These are phyloP conservation scores for Nyctibius bracteatus DNA, from an alignment of 2,113 vertebrate species.

Conservation along the genomic window DNA sequence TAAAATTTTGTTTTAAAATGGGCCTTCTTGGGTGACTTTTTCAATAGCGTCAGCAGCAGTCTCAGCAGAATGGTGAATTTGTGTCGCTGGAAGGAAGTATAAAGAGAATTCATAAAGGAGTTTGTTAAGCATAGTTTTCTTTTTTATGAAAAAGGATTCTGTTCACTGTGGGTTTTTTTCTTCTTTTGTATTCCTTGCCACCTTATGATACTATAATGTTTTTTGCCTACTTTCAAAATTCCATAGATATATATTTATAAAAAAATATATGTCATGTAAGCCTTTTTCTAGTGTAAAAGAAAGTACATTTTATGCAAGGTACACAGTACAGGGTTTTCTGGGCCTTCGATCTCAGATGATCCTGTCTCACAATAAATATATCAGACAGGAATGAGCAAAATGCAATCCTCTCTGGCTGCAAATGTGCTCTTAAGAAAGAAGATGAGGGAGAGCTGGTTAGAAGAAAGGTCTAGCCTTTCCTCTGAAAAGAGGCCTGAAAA, in stretches of 20 bases:
- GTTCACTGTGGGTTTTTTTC: background rate
- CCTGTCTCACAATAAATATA: slow-evolving; percentile 7
- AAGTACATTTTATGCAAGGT: slow-evolving; percentile 25
- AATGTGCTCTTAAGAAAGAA: background rate
- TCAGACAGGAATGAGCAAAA: background rate
- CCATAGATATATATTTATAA: slow-evolving; percentile 49
- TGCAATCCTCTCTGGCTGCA: background rate
- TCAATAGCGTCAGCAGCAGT: slow-evolving; percentile 30
- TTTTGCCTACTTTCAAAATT: slow-evolving; percentile 52
- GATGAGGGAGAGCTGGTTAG: background rate
- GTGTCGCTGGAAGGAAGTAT: slow-evolving; percentile 10
- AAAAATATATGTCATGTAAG: slow-evolving; percentile 43
- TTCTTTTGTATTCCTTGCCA: slow-evolving; percentile 27
- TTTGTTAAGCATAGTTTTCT: slow-evolving; percentile 34
- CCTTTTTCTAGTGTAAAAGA: slow-evolving; percentile 9
- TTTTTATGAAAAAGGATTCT: background rate
- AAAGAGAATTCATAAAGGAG: slow-evolving; percentile 64
- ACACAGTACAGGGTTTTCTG: slow-evolving; percentile 17
- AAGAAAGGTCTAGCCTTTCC: background rate
- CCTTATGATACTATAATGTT: slow-evolving; percentile 42
- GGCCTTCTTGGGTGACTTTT: slow-evolving; percentile 40
- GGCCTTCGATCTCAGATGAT: slow-evolving; percentile 23
- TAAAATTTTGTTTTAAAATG: slow-evolving; percentile 25
- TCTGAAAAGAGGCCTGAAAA: background rate
- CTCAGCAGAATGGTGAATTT: slow-evolving; percentile 59